Conservation (phyloP, 2,888 invertebrate genomes). For the Choristoneura rosaceana region DNA sequence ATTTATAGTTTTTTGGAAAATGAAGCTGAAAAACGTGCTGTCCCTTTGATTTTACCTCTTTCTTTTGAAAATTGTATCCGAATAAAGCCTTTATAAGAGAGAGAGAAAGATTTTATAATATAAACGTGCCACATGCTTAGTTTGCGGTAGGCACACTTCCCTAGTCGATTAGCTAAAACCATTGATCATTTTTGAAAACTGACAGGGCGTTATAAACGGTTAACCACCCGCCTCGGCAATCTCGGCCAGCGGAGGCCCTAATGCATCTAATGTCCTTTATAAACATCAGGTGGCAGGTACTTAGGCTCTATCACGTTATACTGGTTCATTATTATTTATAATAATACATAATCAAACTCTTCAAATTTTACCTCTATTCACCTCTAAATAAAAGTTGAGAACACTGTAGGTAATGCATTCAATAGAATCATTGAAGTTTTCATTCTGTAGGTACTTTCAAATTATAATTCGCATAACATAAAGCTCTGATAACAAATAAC, state of each 20-base stretch:
- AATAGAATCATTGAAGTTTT: background rate
- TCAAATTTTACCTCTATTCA: background rate
- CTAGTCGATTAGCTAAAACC: constrained; percentile 31
- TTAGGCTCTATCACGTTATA: background rate
- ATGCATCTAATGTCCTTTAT: constrained; percentile 22
- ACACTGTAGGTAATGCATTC: background rate
- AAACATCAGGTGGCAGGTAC: constrained; percentile 5
- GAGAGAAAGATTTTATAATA: background rate
- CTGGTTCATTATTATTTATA: background rate
- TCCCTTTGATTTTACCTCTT: too few relatives aligned
- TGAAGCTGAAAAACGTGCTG: too few relatives aligned
- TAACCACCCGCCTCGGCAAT: constrained; percentile 32
- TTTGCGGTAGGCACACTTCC: constrained; percentile 22
- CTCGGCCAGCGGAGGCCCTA: constrained; percentile 22
- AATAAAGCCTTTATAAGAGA: too few relatives aligned
- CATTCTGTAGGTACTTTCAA: background rate
- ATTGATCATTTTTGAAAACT: constrained; percentile 37
- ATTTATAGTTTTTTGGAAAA: too few relatives aligned
- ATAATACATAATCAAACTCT: background rate
- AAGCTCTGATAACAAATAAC: background rate
- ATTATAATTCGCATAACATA: background rate
- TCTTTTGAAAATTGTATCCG: too few relatives aligned
- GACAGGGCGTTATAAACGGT: constrained; percentile 38
- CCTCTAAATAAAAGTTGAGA: background rate
- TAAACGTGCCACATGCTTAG: constrained; percentile 14